Evolutionary conservation across 2,888 invertebrate species (phyloP), one percentile per base, ranked within the genome.

Genomic region (Zaprionus bogoriensis): DNA sequence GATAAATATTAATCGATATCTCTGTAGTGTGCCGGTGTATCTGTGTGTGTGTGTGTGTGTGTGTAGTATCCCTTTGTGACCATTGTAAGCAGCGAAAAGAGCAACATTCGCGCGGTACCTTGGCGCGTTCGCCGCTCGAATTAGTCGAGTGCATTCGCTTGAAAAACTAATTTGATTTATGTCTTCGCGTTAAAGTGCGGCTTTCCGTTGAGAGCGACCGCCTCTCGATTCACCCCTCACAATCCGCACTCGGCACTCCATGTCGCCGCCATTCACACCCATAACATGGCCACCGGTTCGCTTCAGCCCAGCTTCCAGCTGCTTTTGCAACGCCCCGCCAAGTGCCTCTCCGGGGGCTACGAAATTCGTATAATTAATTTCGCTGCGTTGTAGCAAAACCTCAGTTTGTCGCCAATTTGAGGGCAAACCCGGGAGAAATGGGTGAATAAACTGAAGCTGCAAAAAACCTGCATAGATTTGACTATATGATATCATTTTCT

Each of bases 131-230:
- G 65, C 65, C 63, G 64, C 73, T 64, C 61, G 86, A 77, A 81
- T 80, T 84, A 78, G 87, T 84, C 77, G 78, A 82, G 86, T 88
- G 87, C 81, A 85, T 75, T 86, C 84, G 74, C 71, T 73, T 67
- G 87, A 83, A 83, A 82, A 87, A 88, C 77, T 86, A 77, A 87
- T 88, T 88, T 88, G 87, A 88, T 87, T 88, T 88, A 87, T 87
- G 88, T 75, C 69, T 74, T 73, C 74, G 68, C 70, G 80, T 74
- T 77, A 72, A 71, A 72, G 83, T 77, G 71, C 63, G 74, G 67
- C 66, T 74, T 71, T 71, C 67, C 67, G 64, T 28, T 51, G 41
- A 54, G 66, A 23, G 42, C 39, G 54, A 51, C 30, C 48, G 55
- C 55, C 66, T 46, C 51, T 20, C 23, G 4, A 9, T 17, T 39